Evolutionary conservation across 2,888 invertebrate genomes (phyloP).

Genomic region (Pyrrhia umbra): DNA sequence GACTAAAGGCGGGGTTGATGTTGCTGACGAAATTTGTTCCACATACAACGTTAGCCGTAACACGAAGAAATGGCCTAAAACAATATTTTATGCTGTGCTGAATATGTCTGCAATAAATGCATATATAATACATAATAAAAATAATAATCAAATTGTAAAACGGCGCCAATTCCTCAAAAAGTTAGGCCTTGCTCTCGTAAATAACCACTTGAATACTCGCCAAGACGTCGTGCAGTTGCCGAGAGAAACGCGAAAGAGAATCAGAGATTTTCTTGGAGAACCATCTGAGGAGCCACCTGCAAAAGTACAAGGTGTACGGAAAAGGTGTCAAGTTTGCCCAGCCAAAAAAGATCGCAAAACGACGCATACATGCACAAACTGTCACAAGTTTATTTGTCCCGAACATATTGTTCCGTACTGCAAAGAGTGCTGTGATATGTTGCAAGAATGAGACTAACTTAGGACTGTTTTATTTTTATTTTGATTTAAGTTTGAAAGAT

Average conservation of each 20-base stretch:
- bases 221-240: slow-evolving; percentile 7
- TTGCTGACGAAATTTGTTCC: slow-evolving; percentile 14
- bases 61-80: slow-evolving; percentile 20
- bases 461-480: too few species aligned
- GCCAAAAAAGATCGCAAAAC: slow-evolving; percentile 30
- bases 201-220: neutral
- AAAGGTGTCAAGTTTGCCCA: slow-evolving; percentile 36
- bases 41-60: slow-evolving; percentile 11
- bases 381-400: slow-evolving; percentile 15
- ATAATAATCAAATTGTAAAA: slow-evolving; percentile 3
- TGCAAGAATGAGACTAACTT: too few species aligned
- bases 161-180: slow-evolving; percentile 19
- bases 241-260: neutral
- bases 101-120: slow-evolving; percentile 21
- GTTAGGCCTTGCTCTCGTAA: slow-evolving; percentile 6
- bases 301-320: slow-evolving; percentile 32
- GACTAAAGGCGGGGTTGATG: slow-evolving; percentile 27
- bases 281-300: slow-evolving; percentile 16
- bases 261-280: slow-evolving; percentile 17
- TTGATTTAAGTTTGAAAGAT: too few species aligned
- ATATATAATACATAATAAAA: slow-evolving; percentile 1
- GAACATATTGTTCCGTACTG: slow-evolving; percentile 14
- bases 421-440: too few species aligned
- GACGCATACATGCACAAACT: slow-evolving; percentile 26
- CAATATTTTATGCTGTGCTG: slow-evolving; percentile 21